These are phyloP conservation scores for Heterodera carotae DNA, from an alignment of 1,140 invertebrate genomes.

Conservation along the genomic window DNA sequence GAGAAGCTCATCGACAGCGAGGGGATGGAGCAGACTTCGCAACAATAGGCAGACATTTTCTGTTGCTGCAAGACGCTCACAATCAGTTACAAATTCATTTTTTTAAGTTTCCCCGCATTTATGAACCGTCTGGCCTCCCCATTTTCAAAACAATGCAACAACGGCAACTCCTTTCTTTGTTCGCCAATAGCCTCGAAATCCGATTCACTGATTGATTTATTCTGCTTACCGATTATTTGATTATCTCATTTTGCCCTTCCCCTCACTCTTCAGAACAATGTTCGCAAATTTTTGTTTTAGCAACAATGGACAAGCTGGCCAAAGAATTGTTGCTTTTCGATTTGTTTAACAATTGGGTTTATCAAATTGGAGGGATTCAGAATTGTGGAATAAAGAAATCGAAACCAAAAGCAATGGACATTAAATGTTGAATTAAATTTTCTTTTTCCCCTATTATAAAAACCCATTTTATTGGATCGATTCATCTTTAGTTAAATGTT, in stretches of 20 bases:
- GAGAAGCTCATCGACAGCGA: background rate
- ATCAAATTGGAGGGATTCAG: no score
- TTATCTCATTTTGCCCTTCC: background rate
- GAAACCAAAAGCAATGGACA: no score
- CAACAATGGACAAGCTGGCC: background rate
- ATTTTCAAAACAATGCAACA: background rate
- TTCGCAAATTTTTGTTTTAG: background rate
- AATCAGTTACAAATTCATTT: background rate
- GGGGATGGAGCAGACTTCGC: background rate
- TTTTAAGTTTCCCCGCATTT: no score
- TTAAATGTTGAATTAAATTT: no score
- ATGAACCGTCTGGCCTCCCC: no score
- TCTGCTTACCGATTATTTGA: background rate
- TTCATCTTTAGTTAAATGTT: background rate
- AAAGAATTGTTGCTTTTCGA: background rate
- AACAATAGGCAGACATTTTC: no score
- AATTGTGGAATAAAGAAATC: no score
- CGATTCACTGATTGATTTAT: constrained; percentile 1
- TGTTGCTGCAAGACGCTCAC: no score
- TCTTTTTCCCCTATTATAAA: background rate
- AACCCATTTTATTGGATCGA: background rate
- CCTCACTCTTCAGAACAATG: background rate
- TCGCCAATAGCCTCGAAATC: background rate
- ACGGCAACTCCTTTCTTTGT: background rate
- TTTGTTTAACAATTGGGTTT: background rate